Evolutionary conservation across 1,140 invertebrate species (phyloP), one percentile per base, ranked within the genome.

Genomic region (Drosophila truncata): DNA sequence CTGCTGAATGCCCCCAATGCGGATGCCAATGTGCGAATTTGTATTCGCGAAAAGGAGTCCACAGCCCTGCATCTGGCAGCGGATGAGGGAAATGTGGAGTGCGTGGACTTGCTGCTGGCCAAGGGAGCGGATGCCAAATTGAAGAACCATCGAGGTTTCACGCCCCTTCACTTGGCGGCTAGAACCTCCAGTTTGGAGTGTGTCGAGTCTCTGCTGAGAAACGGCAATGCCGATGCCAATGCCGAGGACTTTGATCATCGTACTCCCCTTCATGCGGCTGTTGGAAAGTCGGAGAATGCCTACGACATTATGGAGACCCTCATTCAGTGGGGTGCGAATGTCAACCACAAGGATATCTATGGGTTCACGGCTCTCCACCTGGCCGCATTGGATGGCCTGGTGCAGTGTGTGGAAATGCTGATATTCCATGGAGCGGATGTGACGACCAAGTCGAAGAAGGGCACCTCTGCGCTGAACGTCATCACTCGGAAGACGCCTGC

Each of bases 301-400:
- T 96, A 96, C 75, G 96, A 96, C 73, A 96, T 96, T 10, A 95
- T 96, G 35, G 96, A 97, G 83, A 94, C 95, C 0, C 92, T 97
- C 4, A 95, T 97, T 20, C 95, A 94, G 71, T 96, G 96, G 94
- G 96, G 96, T 9, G 96, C 97, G 5, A 95, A 97, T 80, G 96
- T 98, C 0, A 98, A 98, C 90, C 95, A 95, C 44, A 96, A 96
- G 79, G 97, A 98, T 82, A 96, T 96, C 69, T 98, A 97, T 81
- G 97, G 97, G 0, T 98, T 98, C 91, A 97, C 97, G 0, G 96
- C 97, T 1, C 93, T 98, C 16, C 98, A 98, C 90, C 94, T 98
- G 44, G 97, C 97, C 7, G 97, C 97, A 8, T 92, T 97, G 0
- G 97, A 97, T 87, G 97, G 97, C 33, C 93, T 97, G n/a, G 96